A percentile compares a stretch with the other conserved stretches of the same genome.
phyloP scores from a whole-genome alignment of 2,797 vertebrate species.

The Mormyrops boulengeri region DNA sequence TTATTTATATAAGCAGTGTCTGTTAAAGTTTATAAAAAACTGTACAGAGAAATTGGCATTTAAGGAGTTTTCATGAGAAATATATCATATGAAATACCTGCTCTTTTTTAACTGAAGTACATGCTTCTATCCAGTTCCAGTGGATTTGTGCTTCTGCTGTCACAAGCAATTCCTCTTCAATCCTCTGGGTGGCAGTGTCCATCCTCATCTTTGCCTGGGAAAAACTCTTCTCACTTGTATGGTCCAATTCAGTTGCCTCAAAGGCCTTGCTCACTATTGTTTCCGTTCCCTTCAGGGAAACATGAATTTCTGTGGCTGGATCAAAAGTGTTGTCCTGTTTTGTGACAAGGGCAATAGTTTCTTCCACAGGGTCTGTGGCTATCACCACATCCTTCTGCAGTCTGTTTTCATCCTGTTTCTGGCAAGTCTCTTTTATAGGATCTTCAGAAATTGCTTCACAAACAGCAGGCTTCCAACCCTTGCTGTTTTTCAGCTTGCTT shows the following conservation, averaged over 20 bases:
- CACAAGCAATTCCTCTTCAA: constrained; percentile 49
- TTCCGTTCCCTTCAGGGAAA: constrained; percentile 48
- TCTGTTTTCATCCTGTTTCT: constrained; percentile 26
- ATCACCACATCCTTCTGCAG: constrained; percentile 49
- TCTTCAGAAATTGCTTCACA: constrained; percentile 37
- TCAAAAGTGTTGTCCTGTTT: constrained; percentile 28
- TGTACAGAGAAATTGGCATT: not conserved
- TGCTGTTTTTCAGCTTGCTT: constrained; percentile 24
- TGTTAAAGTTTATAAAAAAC: not conserved
- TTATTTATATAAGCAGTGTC: not conserved
- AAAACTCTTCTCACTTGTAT: constrained; percentile 46
- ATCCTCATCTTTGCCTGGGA: constrained; percentile 43
- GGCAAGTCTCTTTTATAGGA: constrained; percentile 32
- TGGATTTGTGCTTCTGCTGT: constrained; percentile 38
- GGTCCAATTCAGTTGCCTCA: constrained; percentile 43
- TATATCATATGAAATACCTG: not conserved
- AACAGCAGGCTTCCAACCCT: constrained; percentile 22
- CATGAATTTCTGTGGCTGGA: constrained; percentile 38
- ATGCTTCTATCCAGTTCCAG: constrained; percentile 39
- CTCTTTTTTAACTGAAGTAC: constrained; percentile 19
- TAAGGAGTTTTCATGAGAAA: not conserved
- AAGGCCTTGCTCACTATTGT: constrained; percentile 45
- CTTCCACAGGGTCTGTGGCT: constrained; percentile 35
- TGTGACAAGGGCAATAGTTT: constrained; percentile 22
- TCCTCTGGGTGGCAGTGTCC: constrained; percentile 46